phyloP scores from a whole-genome alignment of 2,888 invertebrate species.

The Eledona agricola region DNA sequence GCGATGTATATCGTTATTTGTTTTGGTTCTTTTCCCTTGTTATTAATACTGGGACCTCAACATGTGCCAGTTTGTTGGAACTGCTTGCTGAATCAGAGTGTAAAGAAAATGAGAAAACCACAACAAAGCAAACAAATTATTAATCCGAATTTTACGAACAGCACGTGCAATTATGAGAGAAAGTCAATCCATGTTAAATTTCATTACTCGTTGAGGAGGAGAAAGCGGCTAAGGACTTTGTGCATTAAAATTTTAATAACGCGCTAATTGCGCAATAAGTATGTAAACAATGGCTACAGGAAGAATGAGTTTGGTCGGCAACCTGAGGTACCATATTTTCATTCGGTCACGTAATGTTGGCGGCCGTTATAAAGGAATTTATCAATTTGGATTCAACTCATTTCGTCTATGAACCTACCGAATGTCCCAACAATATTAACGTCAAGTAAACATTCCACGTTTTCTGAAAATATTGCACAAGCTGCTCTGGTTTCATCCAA shows the following conservation, averaged over 20 bases:
- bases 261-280: slow-evolving; percentile 8
- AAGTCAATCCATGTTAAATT: too few relatives aligned
- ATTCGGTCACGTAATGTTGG: slow-evolving; percentile 10
- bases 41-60: slow-evolving; percentile 30
- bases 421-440: too few relatives aligned
- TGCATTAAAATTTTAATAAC: slow-evolving; percentile 6
- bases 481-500: slow-evolving; percentile 4
- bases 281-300: slow-evolving; percentile 17
- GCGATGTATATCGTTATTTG: slow-evolving; percentile 34
- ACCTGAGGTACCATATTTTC: slow-evolving; percentile 11
- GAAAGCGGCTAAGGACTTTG: slow-evolving; percentile 1
- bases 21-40: slow-evolving; percentile 31
- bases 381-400: slow-evolving; percentile 5
- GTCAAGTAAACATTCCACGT: slow-evolving; percentile 8
- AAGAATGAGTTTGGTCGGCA: slow-evolving; percentile 11
- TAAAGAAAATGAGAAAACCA: slow-evolving; percentile 12
- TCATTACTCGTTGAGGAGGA: neutral
- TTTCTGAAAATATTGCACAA: slow-evolving; percentile 15
- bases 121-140: neutral
- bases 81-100: slow-evolving; percentile 10
- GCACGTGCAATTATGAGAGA: too few relatives aligned
- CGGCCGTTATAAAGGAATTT: slow-evolving; percentile 8
- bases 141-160: slow-evolving; percentile 1
- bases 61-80: slow-evolving; percentile 28
- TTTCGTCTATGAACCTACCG: slow-evolving; percentile 7